These are phyloP conservation scores for Andrena hattorfiana DNA, from an alignment of 2,888 invertebrate genomes.

Conservation along the genomic window DNA sequence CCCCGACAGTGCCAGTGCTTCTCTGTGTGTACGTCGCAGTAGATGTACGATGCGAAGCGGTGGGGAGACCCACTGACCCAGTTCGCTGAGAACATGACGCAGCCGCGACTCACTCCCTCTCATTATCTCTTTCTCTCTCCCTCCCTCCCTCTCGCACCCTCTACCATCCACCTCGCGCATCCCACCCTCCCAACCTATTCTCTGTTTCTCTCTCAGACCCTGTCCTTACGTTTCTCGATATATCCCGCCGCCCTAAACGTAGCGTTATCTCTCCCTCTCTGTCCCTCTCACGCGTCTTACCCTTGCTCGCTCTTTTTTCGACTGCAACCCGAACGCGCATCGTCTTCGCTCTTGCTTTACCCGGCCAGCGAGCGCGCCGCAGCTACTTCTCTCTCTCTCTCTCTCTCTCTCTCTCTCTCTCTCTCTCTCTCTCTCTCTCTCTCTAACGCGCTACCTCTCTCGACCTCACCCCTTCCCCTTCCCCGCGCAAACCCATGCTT, in stretches of 20 bases:
- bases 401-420: constrained; percentile 49
- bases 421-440: constrained; percentile 46
- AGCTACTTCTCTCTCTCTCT: constrained; percentile 52
- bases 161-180: constrained; percentile 42
- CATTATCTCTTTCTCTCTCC: constrained; percentile 70
- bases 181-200: constrained; percentile 48
- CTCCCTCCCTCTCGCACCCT: constrained; percentile 49
- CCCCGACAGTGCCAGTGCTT: constrained; percentile 77
- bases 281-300: constrained; percentile 31
- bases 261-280: constrained; percentile 31
- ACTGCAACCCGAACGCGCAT: constrained; percentile 12
- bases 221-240: constrained; percentile 73
- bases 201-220: constrained; percentile 57
- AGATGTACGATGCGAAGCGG: constrained; percentile 70
- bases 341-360: constrained; percentile 39
- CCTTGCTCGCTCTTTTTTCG: constrained; percentile 27
- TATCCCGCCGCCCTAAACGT: constrained; percentile 73
- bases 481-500: constrained; percentile 44
- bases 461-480: background rate
- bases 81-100: constrained; percentile 87
- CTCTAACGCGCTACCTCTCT: constrained; percentile 36
- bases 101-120: constrained; percentile 81
- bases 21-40: constrained; percentile 68
- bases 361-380: constrained; percentile 21
- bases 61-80: constrained; percentile 94